Percentiles rank a stretch among this genome's conserved stretches.
Evolutionary conservation across 2,888 invertebrate species (phyloP).

Genomic region (Trachelus troglodyta): DNA sequence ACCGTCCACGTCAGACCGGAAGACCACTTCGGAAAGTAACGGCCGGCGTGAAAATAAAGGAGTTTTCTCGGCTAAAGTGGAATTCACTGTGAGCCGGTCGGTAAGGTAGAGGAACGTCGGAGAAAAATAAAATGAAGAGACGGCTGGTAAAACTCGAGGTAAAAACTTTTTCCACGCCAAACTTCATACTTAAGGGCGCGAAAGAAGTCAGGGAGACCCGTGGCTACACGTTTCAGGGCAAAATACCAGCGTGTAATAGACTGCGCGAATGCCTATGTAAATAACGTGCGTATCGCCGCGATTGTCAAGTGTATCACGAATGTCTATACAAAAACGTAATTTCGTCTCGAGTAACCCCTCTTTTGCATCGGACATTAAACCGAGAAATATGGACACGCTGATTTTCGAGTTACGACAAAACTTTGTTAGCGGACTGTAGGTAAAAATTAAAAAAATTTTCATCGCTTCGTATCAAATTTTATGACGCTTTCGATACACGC

Average conservation of each 20-base stretch:
- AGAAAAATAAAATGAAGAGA: neutral
- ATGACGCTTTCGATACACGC: neutral
- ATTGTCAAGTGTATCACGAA: neutral
- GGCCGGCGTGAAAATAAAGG: neutral
- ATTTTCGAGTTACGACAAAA: neutral
- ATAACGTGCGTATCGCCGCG: constrained; percentile 19
- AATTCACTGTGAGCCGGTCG: neutral
- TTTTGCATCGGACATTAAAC: neutral
- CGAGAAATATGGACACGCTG: neutral
- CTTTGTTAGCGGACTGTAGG: neutral
- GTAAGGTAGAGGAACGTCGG: neutral
- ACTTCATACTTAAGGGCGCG: constrained; percentile 30
- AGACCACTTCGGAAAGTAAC: neutral
- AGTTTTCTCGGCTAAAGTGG: neutral
- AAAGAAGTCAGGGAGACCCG: constrained; percentile 29
- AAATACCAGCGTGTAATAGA: neutral
- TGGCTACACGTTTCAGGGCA: neutral
- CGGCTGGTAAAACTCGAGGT: constrained; percentile 21
- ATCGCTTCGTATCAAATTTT: neutral
- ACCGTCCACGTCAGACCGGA: neutral
- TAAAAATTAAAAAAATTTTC: neutral
- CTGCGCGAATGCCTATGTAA: neutral
- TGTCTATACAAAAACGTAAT: neutral
- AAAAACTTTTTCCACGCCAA: constrained; percentile 31
- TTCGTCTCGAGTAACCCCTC: neutral